These are phyloP conservation scores for Paedocypris micromegethes DNA, from an alignment of 2,797 vertebrate genomes.

Conservation along the genomic window DNA sequence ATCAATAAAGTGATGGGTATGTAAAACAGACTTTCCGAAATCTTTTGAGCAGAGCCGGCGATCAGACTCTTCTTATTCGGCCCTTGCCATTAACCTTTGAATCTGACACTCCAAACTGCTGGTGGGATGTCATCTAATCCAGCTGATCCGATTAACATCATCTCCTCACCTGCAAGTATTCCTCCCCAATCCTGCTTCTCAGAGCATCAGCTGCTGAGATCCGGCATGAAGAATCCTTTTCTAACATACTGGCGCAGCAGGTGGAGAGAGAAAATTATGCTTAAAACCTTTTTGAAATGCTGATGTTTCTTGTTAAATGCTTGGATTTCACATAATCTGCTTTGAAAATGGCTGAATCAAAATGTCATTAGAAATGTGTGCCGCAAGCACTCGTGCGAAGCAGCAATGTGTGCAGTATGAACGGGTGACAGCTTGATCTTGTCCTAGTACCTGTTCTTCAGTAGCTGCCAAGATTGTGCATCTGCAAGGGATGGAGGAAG, in stretches of 20 bases:
- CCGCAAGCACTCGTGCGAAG: no score
- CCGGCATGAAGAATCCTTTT: conserved; percentile 42
- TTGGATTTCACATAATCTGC: conserved; percentile 16
- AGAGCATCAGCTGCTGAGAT: conserved; percentile 49
- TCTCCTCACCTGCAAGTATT: conserved; percentile 44
- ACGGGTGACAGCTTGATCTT: not conserved
- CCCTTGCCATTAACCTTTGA: conserved; percentile 31
- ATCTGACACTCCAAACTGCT: conserved; percentile 6
- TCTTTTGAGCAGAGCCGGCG: conserved; percentile 8
- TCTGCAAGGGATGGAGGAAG: conserved; percentile 71
- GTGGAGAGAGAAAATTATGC: conserved; percentile 16
- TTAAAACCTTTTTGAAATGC: conserved; percentile 25
- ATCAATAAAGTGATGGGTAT: conserved; percentile 31
- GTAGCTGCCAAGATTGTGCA: conserved; percentile 63
- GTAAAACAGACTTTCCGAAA: conserved; percentile 25
- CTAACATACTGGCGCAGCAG: conserved; percentile 43
- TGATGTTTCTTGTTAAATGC: conserved; percentile 16
- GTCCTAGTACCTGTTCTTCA: conserved; percentile 66
- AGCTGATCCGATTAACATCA: not conserved
- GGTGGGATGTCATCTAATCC: not conserved
- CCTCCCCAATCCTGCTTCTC: conserved; percentile 34
- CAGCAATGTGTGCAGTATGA: no score
- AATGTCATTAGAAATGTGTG: not conserved
- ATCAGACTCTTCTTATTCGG: conserved; percentile 20
- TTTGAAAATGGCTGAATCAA: conserved; percentile 14